These are phyloP conservation scores for Aphodius granarius DNA, from an alignment of 2,888 invertebrate species.

Conservation along the genomic window DNA sequence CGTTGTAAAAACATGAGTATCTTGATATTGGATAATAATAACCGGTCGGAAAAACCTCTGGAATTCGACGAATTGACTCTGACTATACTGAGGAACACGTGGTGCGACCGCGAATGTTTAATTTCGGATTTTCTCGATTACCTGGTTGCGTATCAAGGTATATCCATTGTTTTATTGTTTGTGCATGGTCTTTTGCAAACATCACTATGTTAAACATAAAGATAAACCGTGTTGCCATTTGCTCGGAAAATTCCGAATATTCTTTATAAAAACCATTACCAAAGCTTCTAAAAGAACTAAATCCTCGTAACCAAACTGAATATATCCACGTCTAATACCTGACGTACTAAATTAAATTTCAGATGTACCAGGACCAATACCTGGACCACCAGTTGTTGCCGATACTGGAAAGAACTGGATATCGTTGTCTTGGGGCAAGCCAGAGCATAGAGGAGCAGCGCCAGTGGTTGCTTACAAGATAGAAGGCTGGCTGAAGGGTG, in stretches of 20 bases:
- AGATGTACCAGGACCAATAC: conserved; percentile 83
- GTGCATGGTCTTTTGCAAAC: not conserved
- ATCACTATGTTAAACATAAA: not conserved
- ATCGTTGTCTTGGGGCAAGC: conserved; percentile 81
- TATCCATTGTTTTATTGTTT: not conserved
- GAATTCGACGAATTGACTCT: conserved; percentile 35
- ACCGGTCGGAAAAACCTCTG: not conserved
- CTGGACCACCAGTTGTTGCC: conserved; percentile 73
- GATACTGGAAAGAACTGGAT: conserved; percentile 86
- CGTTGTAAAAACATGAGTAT: not conserved
- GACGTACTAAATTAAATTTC: conserved; percentile 40
- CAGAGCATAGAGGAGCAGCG: conserved; percentile 67
- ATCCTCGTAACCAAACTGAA: not conserved
- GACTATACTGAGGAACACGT: conserved; percentile 43
- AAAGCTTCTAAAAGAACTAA: not conserved
- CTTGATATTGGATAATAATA: not conserved
- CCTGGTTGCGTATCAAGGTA: conserved; percentile 58
- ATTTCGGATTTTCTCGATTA: conserved; percentile 56
- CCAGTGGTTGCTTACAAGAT: conserved; percentile 82
- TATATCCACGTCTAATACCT: not conserved
- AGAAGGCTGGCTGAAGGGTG: conserved; percentile 78
- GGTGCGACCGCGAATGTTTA: conserved; percentile 46
- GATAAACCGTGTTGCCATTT: not conserved
- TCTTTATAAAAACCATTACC: too few relatives aligned
- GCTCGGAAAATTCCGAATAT: too few relatives aligned